Base-by-base conservation (phyloP, 2,888 invertebrate genomes). In the Tetrapedia diversipes region DNA sequence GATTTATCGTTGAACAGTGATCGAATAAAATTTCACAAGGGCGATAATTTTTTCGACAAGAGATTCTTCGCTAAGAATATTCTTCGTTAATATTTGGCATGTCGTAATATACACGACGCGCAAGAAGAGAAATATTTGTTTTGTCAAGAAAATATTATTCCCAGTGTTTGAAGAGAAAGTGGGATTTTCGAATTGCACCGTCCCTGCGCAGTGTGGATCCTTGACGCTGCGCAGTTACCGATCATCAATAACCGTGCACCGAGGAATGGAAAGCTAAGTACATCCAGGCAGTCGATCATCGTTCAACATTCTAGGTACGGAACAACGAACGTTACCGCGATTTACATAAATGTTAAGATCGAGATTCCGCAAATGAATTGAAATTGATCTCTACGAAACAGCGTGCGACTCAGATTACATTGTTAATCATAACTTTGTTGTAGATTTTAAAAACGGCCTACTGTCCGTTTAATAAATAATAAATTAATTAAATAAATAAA, bases 121-220 rank as follows among this genome's bases (percentile, higher is more conserved):
- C 8, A 16, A 16, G n/a, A 16, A 10, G 10, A 22, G 39, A 64
- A 41, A 60, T 63, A 61, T 56, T 54, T 39, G 22, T 43, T 41
- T 24, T 19, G 8, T 4, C 27, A 14, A 45, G 24, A 22, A 41
- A 39, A 59, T 41, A 53, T 53, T 34, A 24, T 51, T 32, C 10
- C 11, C 56, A 4, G 11, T 45, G 43, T 27, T 47, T 43, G 41
- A 41, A 24, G 63, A 64, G 68, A 74, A 66, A 75, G 75, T 34
- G 24, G 47, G 11, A 75, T 75, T 75, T 75, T 49, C n/a, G 66
- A 77, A 77, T 69, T 37, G 22, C 69, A 16, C 37, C 34, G 68
- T 59, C 32, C 24, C 49, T 53, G 63, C 56, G 67, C 56, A 10
- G 61, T 63, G 73, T 63, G 73, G 57, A 66, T 73, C 57, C 2